Conservation (phyloP, 2,888 invertebrate genomes). For the Epirrhoe tristata region DNA sequence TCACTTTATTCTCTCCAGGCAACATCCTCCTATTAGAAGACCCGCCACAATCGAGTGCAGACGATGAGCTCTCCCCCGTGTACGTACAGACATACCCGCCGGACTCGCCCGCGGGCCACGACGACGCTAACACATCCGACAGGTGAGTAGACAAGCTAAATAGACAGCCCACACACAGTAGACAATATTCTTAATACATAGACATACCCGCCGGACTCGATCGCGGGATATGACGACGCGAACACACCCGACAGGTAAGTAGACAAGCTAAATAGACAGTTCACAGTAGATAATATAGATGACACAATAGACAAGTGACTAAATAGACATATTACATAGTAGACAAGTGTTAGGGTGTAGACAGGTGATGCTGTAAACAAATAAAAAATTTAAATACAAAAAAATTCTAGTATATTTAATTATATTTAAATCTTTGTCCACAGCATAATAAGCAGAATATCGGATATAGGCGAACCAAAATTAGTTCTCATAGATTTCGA, state of each 20-base stretch:
- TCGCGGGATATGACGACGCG: conserved; percentile 58
- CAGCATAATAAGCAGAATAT: conserved; percentile 59
- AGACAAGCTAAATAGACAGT: too few relatives aligned
- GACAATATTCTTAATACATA: conserved; percentile 2
- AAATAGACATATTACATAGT: too few relatives aligned
- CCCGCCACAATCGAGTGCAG: conserved; percentile 35
- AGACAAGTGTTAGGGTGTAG: too few relatives aligned
- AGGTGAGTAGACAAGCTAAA: conserved; percentile 49
- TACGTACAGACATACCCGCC: conserved; percentile 50
- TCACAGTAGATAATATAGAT: too few relatives aligned
- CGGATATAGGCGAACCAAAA: conserved; percentile 83
- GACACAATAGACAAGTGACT: conserved; percentile 65
- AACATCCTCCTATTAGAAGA: conserved; percentile 85
- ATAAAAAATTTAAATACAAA: too few relatives aligned
- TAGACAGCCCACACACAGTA: too few relatives aligned
- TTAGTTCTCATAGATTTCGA: conserved; percentile 96
- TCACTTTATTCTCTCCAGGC: too few relatives aligned
- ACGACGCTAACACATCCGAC: conserved; percentile 71
- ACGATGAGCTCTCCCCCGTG: conserved; percentile 54
- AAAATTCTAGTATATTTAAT: too few relatives aligned
- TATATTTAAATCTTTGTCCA: too few relatives aligned
- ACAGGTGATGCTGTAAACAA: too few relatives aligned
- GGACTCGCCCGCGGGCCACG: conserved; percentile 46
- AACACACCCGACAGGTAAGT: conserved; percentile 70
- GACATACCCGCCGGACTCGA: conserved; percentile 33